Evolutionary conservation across 2,797 vertebrate species (phyloP).

Genomic region (Gymnopithys bicolor): DNA sequence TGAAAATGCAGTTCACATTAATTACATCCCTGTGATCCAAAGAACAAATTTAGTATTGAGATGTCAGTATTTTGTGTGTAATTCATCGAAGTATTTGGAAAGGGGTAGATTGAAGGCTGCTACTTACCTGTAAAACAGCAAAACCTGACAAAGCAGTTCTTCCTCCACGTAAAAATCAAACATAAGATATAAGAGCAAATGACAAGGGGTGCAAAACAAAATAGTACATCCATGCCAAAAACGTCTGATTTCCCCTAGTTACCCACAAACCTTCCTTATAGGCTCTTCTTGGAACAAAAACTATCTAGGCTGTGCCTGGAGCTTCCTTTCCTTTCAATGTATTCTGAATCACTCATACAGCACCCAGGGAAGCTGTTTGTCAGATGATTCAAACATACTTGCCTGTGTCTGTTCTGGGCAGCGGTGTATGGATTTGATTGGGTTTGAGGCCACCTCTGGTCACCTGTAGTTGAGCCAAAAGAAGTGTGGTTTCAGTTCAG

Average conservation of each 20-base stretch:
- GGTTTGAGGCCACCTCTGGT: not conserved
- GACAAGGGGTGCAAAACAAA: not conserved
- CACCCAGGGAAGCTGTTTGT: not conserved
- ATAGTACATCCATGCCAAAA: not conserved
- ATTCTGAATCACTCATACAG: not conserved
- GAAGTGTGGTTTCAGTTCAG: not conserved
- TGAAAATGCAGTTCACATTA: not conserved
- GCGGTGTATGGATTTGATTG: fast-evolving
- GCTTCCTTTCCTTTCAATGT: not conserved
- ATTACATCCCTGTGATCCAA: not conserved
- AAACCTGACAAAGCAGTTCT: not conserved
- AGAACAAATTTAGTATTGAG: not conserved
- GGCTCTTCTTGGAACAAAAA: not conserved
- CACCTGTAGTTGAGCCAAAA: not conserved
- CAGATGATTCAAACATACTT: not conserved
- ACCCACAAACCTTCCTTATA: not conserved
- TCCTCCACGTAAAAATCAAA: not conserved
- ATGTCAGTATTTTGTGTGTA: not conserved
- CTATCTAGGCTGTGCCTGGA: not conserved
- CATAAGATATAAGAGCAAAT: not conserved
- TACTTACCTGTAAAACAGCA: not conserved
- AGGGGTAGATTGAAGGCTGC: not conserved
- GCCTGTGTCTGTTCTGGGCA: not conserved
- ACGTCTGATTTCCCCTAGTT: not conserved
- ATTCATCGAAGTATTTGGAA: not conserved